These are phyloP conservation scores for Rhyacichthys aspro DNA, from an alignment of 2,797 vertebrate species.

Conservation along the genomic window DNA sequence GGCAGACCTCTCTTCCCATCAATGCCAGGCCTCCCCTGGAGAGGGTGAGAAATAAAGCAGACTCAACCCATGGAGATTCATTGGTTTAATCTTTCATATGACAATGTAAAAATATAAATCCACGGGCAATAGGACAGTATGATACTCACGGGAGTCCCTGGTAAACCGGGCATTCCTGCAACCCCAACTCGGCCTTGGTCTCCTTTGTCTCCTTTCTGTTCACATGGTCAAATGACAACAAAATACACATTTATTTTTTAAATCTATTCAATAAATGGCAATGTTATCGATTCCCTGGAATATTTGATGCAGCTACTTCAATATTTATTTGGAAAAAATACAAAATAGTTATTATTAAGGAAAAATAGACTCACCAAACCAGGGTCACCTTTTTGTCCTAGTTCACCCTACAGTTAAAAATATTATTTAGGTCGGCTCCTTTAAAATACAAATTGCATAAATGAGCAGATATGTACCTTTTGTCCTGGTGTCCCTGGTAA, in stretches of 20 bases:
- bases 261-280: background rate
- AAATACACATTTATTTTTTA: slow-evolving; percentile 6
- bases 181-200: slow-evolving; percentile 80
- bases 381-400: slow-evolving; percentile 75
- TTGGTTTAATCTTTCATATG: slow-evolving; percentile 5
- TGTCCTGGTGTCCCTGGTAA: slow-evolving; percentile 70
- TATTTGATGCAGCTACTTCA: background rate
- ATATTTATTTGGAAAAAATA: background rate
- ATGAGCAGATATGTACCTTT: slow-evolving; percentile 76
- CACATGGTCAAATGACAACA: slow-evolving; percentile 19
- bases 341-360: too few relatives aligned
- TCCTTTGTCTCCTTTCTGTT: slow-evolving; percentile 78
- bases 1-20: slow-evolving; percentile 82
- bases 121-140: background rate
- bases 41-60: slow-evolving; percentile 30
- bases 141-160: slow-evolving; percentile 81
- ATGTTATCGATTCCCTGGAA: background rate
- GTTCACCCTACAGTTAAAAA: slow-evolving; percentile 74
- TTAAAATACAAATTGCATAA: background rate
- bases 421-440: background rate
- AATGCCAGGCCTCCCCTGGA: slow-evolving; percentile 78
- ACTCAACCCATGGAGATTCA: slow-evolving; percentile 3
- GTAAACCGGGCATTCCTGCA: slow-evolving; percentile 82
- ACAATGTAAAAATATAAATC: slow-evolving; percentile 7
- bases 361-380: slow-evolving; percentile 72